A percentile compares a stretch with the other conserved stretches of the same genome.
These are phyloP conservation scores for Rotaria magnacalcarata DNA, from an alignment of 2,888 invertebrate genomes.

Conservation along the genomic window DNA sequence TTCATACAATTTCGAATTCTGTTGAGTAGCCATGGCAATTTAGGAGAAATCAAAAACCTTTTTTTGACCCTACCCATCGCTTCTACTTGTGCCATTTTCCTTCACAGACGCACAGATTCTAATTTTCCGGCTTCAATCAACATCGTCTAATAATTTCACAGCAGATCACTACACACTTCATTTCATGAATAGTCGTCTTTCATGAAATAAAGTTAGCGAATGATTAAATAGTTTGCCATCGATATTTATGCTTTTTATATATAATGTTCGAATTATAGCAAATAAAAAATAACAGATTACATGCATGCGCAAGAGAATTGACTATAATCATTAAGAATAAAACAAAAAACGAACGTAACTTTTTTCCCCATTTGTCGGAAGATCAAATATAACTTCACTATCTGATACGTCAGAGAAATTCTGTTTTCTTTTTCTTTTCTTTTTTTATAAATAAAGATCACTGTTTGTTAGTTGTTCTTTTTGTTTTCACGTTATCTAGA, in stretches of 20 bases:
- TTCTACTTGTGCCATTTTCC: no score
- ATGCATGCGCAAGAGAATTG: background rate
- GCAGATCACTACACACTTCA: no score
- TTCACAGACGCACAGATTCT: no score
- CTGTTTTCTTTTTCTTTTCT: background rate
- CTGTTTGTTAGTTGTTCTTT: background rate
- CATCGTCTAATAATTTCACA: no score
- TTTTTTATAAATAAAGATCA: background rate
- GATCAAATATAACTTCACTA: background rate
- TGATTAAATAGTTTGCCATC: no score
- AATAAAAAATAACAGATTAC: background rate
- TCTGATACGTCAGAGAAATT: background rate
- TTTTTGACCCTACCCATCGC: no score
- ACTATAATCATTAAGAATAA: background rate
- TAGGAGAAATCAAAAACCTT: no score
- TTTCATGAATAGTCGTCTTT: no score
- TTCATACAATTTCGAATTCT: no score
- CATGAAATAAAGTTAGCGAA: no score
- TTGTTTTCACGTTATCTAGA: background rate
- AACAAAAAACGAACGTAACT: background rate
- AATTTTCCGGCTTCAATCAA: no score
- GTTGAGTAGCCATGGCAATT: no score
- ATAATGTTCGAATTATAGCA: background rate
- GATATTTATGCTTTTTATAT: background rate
- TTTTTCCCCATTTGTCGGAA: background rate